phyloP scores from a whole-genome alignment of 1,140 invertebrate genomes.

The Drosophila dunni region DNA sequence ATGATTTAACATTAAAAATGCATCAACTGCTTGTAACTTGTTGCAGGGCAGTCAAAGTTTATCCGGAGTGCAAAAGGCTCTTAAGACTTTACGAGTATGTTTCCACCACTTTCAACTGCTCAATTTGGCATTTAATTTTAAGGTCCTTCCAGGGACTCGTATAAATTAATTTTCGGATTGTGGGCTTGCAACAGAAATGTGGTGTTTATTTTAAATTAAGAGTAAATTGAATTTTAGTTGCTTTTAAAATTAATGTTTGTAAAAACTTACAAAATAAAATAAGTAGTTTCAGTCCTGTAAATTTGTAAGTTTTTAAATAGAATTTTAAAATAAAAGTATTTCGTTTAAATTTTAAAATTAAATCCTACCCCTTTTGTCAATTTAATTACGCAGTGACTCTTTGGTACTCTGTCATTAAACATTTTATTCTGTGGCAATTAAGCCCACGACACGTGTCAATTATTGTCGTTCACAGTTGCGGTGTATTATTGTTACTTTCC shows the following conservation, averaged over 20 bases:
- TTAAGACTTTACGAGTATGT: slow-evolving; percentile 25
- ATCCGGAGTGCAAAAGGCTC: background rate
- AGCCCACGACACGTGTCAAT: background rate
- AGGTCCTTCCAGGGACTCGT: slow-evolving; percentile 41
- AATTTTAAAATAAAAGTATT: too few relatives aligned
- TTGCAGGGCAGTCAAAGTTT: slow-evolving; percentile 19
- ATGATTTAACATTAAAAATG: slow-evolving; percentile 70
- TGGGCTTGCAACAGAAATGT: slow-evolving; percentile 4
- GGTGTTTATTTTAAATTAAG: slow-evolving; percentile 15
- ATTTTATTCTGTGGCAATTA: slow-evolving; percentile 15
- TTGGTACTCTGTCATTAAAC: slow-evolving; percentile 4
- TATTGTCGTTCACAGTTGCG: background rate
- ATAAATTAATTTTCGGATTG: slow-evolving; percentile 53
- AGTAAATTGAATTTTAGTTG: slow-evolving; percentile 13
- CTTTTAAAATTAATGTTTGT: background rate
- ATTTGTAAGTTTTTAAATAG: background rate
- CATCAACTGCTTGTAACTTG: slow-evolving; percentile 44
- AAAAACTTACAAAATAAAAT: background rate
- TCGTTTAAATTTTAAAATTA: too few relatives aligned
- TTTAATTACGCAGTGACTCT: background rate
- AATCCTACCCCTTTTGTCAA: background rate
- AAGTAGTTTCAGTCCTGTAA: background rate
- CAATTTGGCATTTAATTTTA: slow-evolving; percentile 31
- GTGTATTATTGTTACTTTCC: background rate
- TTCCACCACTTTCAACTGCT: slow-evolving; percentile 8